Base-by-base conservation (phyloP, 2,113 vertebrate genomes). In the Apteryx mantelli region DNA sequence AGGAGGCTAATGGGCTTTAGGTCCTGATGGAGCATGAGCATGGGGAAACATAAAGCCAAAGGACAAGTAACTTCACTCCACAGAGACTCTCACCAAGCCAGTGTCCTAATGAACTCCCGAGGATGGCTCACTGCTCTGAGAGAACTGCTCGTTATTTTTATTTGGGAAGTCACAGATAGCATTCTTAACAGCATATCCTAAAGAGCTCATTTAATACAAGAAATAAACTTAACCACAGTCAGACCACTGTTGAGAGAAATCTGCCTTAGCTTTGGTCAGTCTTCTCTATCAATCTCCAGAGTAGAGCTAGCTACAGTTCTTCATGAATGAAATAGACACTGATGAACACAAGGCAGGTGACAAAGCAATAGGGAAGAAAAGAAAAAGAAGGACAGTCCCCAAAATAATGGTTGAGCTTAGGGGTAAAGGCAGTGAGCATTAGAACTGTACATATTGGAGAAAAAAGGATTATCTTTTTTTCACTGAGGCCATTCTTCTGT, bases 91-190 rank as follows among this genome's bases (percentile, higher is more conserved):
- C 68, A 83, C 84, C 52, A 36, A 89, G 20, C 38, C 46, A 48
- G 65, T 88, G 85, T 84, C 93, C 85, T 97, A 94, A 82, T 83
- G 91, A 97, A 88, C 64, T 81, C 85, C 87, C 0, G 0, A 74
- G 64, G 89, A 89, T 89, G 91, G 70, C 79, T 94, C 18, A 9
- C 56, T 50, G 58, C 89, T 89, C 50, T 34, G 55, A 91, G 71
- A 74, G 15, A 93, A 32, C 30, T 87, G 84, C 93, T 95, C 87
- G 40, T 90, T 95, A 92, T 85, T 95, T 95, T 93, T 71, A 75
- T 93, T 65, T 91, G 64, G 44, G 9, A 48, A 71, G 68, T 83
- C 91, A 84, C 82, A 85, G 61, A 88, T 60, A 38, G 25, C 15
- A 7, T 68, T 95, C 71, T 1, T 22, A 91, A 55, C 50, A 83